Base-by-base conservation (phyloP, 2,797 vertebrate species). In the Manis javanica region DNA sequence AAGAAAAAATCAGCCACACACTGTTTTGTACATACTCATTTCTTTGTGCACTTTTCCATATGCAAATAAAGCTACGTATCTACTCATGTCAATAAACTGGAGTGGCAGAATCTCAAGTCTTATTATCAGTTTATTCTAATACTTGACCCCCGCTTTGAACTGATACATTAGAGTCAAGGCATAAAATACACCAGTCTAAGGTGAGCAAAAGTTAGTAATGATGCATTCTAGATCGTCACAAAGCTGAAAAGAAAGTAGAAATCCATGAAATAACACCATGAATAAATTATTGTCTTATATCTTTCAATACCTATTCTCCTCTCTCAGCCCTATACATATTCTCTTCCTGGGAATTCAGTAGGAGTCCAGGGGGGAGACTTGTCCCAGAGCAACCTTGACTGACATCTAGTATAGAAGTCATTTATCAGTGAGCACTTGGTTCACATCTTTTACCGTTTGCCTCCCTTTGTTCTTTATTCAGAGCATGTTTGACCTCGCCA, bases 41-140 rank as follows among this genome's bases (percentile, higher is more conserved):
- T 97, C 94, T 93, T 97, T 95, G 81, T 98, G 98, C 98, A 99
- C 98, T 99, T 99, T 98, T 97, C 98, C 98, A 92, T 98, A 98
- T 98, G 77, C 95, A 82, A 94, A 96, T 97, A 98, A 98, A 98
- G 94, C 97, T 98, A 98, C 91, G 91, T 95, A 98, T 91, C 63
- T 98, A 96, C 98, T 97, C 98, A 97, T 98, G 97, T 98, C 86
- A 97, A 98, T 98, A 97, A 98, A 98, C 98, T 99, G 98, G 98
- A 99, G 98, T 98, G 97, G 69, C 96, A 98, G 96, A 98, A 98
- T 94, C 46, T 95, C 97, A 74, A 23, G 79, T 90, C 97, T 95
- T 51, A 53, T 46, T 15, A n/a, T 96, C n/a, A 19, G 16, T 88
- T 96, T 81, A 72, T 96, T 96, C 68, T 92, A 59, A 23, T 39